These are phyloP conservation scores for Pseudorectes ferrugineus DNA, from an alignment of 2,113 vertebrate species.

Conservation along the genomic window DNA sequence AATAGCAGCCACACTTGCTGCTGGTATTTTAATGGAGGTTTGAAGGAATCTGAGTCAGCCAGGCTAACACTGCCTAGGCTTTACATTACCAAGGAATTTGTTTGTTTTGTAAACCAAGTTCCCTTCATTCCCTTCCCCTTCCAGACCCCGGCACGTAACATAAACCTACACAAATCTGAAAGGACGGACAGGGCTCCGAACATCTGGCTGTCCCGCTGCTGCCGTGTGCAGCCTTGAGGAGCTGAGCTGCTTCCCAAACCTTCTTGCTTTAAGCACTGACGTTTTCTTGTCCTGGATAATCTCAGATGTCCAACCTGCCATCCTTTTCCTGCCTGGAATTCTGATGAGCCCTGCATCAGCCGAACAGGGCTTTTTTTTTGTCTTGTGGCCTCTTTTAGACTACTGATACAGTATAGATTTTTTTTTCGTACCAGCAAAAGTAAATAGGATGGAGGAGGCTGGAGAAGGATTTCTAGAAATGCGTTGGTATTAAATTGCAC, in stretches of 20 bases:
- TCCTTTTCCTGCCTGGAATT: not conserved
- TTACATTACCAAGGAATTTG: slow-evolving; percentile 71
- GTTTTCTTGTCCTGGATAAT: not conserved
- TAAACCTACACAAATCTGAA: slow-evolving; percentile 25
- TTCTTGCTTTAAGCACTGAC: not conserved
- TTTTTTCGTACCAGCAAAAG: not conserved
- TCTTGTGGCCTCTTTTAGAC: not conserved
- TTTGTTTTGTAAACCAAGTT: slow-evolving; percentile 78
- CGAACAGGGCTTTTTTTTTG: not conserved
- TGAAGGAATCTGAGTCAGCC: slow-evolving; percentile 75
- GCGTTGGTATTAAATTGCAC: not conserved
- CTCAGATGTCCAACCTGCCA: slow-evolving; percentile 34
- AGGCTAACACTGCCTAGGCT: slow-evolving; percentile 59
- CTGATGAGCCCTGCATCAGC: not conserved
- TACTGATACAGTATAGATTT: not conserved
- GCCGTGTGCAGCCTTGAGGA: not conserved
- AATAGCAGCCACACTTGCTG: slow-evolving; percentile 63
- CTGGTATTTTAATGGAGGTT: slow-evolving; percentile 79
- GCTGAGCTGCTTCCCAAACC: not conserved
- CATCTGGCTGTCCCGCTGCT: not conserved
- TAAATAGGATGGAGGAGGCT: not conserved
- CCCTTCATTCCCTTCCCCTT: slow-evolving; percentile 33
- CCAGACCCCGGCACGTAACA: not conserved
- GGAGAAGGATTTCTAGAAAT: not conserved
- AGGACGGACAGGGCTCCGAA: not conserved